A percentile compares a stretch with the other conserved stretches of the same genome.
phyloP scores from a whole-genome alignment of 2,888 invertebrate genomes.

The Helicoverpa assulta region DNA sequence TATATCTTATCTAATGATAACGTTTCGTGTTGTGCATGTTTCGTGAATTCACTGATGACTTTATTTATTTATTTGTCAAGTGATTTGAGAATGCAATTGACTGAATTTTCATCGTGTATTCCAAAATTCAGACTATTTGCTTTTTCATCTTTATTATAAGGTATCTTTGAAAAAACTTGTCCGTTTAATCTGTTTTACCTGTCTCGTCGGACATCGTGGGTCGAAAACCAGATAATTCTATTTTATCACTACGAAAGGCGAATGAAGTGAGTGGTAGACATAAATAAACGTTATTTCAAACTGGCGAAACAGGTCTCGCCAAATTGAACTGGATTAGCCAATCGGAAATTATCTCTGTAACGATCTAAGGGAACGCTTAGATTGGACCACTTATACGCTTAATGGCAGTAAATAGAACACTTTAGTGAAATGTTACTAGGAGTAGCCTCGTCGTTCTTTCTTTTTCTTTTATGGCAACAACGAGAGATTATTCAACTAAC shows the following conservation, averaged over 20 bases:
- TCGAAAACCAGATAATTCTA: conserved; percentile 23
- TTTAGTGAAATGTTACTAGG: background rate
- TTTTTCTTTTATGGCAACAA: no score
- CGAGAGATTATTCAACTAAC: no score
- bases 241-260: conserved; percentile 36
- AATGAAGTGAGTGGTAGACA: conserved; percentile 37
- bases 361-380: conserved; percentile 48
- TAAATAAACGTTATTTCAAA: conserved; percentile 48
- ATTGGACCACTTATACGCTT: conserved; percentile 19
- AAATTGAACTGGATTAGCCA: conserved; percentile 55
- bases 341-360: conserved; percentile 55
- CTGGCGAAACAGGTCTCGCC: conserved; percentile 52
- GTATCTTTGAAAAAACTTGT: background rate
- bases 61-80: conserved; percentile 30
- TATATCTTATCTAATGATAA: conserved; percentile 49
- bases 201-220: conserved; percentile 25
- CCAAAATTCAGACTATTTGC: background rate
- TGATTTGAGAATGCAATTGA: conserved; percentile 18
- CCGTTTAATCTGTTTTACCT: background rate
- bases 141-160: background rate
- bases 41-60: conserved; percentile 23
- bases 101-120: background rate
- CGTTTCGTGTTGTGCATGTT: conserved; percentile 27
- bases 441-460: background rate
- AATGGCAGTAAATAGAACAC: background rate